Conservation (phyloP, 2,888 invertebrate species). For the Heliconius aoede region DNA sequence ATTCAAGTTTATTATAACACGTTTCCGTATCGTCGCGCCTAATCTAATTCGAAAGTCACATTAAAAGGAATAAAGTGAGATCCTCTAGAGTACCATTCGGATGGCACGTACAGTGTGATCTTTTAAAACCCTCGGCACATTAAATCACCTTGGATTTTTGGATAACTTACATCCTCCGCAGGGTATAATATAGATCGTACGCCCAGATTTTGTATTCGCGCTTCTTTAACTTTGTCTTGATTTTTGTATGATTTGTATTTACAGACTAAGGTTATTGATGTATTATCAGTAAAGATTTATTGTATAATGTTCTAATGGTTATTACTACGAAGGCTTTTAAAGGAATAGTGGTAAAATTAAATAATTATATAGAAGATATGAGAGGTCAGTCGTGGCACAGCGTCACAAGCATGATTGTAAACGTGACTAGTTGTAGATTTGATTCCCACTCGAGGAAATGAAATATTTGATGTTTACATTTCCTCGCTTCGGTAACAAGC, state of each 20-base stretch:
- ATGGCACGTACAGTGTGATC: slow-evolving; percentile 48
- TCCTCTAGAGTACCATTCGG: slow-evolving; percentile 51
- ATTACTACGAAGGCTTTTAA: not conserved
- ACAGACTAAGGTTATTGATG: too few species aligned
- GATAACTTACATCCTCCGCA: slow-evolving; percentile 61
- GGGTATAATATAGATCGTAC: slow-evolving; percentile 63
- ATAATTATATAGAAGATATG: too few species aligned
- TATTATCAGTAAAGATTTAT: too few species aligned
- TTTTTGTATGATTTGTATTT: not conserved
- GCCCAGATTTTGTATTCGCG: slow-evolving; percentile 54
- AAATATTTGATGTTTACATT: too few species aligned
- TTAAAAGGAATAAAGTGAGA: slow-evolving; percentile 52
- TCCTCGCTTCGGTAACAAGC: too few species aligned
- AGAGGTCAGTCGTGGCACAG: too few species aligned
- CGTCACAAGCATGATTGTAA: too few species aligned
- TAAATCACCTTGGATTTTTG: slow-evolving; percentile 69
- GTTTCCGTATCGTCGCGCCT: slow-evolving; percentile 49
- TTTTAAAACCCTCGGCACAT: slow-evolving; percentile 58
- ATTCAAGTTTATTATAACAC: slow-evolving; percentile 49
- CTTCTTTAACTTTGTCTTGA: not conserved
- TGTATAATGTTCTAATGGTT: not conserved
- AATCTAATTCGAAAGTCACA: slow-evolving; percentile 52
- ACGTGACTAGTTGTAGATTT: too few species aligned
- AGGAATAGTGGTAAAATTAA: too few species aligned
- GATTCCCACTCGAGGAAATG: too few species aligned